Evolutionary conservation across 2,113 vertebrate species (phyloP), one percentile per base, ranked within the genome.

Genomic region (Eira barbara): DNA sequence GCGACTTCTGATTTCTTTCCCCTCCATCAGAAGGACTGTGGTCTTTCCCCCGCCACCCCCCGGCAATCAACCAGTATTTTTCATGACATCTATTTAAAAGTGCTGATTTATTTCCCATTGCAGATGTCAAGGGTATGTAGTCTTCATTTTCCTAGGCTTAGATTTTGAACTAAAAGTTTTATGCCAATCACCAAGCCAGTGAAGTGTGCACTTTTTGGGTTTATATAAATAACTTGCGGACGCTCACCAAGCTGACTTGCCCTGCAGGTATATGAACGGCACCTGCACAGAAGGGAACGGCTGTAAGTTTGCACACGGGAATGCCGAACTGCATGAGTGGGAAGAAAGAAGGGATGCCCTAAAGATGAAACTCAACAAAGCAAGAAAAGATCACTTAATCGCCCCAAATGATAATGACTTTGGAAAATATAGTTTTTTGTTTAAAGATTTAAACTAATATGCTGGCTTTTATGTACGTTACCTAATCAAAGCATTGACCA

Each of bases 371-470:
- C 99, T 99, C 97, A 99, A 98, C 99, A 99, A 99, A 99, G 99
- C 99, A 65, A 99, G 98, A 98, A 99, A 99, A 98, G 99, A 99
- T 97, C 99, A 99, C 98, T 99, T 99, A 99, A 99, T 99, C 99
- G 99, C 99, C 98, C 99, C 99, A 91, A 99, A 99, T 97, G 99
- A 99, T 99, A 99, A 99, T 99, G 99, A 99, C 98, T 99, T 99
- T 99, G 99, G 99, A 99, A 99, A 99, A 99, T 99, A 99, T 99
- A 99, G 99, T 99, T 99, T 99, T 99, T 99, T 99, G 99, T 99
- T 99, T 99, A 99, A 99, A 99, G 99, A 99, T 98, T 99, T 99
- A 99, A 99, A 99, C 98, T 99, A 99, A 99, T 98, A 97, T 97
- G 93, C 98, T 98, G 97, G 98, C 98, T 97, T 98, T 96, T 97